These are phyloP conservation scores for Bugula neritina DNA, from an alignment of 2,888 invertebrate species.

Conservation along the genomic window DNA sequence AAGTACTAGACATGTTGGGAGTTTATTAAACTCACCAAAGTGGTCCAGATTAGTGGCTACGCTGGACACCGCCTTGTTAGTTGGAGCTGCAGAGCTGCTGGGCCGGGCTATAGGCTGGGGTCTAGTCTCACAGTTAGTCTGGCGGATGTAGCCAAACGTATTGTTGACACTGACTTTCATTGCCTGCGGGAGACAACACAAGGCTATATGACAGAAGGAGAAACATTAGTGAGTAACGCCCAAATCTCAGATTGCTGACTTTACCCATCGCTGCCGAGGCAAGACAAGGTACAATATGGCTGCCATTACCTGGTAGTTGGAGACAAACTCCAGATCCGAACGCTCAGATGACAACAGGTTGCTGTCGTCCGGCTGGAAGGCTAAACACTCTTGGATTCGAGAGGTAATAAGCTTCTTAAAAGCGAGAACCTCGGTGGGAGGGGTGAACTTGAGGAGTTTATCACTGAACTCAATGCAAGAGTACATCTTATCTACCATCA, in stretches of 20 bases:
- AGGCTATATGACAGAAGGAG: too few species aligned
- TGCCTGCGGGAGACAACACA: slow-evolving; percentile 60
- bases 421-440: slow-evolving; percentile 81
- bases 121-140: slow-evolving; percentile 45
- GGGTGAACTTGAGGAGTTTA: slow-evolving; percentile 79
- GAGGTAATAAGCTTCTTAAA: slow-evolving; percentile 87
- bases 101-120: slow-evolving; percentile 82
- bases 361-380: slow-evolving; percentile 74
- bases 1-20: too few species aligned
- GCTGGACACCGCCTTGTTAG: background rate
- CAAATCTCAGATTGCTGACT: too few species aligned
- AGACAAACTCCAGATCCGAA: slow-evolving; percentile 78
- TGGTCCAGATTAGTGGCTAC: background rate
- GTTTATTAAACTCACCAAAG: background rate
- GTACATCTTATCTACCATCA: slow-evolving; percentile 53
- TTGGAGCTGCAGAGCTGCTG: slow-evolving; percentile 52
- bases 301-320: slow-evolving; percentile 70
- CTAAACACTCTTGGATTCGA: slow-evolving; percentile 75
- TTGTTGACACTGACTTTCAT: slow-evolving; percentile 69
- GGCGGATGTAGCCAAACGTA: slow-evolving; percentile 91
- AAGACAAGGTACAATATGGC: too few species aligned
- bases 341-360: slow-evolving; percentile 53
- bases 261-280: too few species aligned
- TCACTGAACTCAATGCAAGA: slow-evolving; percentile 81
- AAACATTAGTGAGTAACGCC: too few species aligned